Base-by-base conservation (phyloP, 2,888 invertebrate genomes). In the Xylophagus ater region DNA sequence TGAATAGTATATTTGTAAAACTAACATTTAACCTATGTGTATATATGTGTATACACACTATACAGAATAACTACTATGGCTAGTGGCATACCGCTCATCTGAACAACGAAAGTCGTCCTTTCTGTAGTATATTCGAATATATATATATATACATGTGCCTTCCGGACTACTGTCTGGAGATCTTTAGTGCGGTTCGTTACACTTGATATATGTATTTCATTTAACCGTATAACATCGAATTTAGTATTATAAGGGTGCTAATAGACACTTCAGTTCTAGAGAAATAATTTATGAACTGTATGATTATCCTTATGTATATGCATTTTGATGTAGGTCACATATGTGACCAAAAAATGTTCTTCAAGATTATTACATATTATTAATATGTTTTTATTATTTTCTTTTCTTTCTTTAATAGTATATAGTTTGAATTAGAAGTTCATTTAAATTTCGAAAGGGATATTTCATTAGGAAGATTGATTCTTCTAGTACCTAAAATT, bases 161-260 rank as follows among this genome's bases (percentile, higher is more conserved):
- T 31, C 31, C 21, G 37, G 37, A 21, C 30, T 23, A 37, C 30
- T 31, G 40, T 34, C 49, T 47, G 47, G 45, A 47, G 47, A 49
- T 50, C 43, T 49, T 49, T 49, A 47, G 47, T 49, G 50, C 42
- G 50, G 50, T 50, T 50, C 50, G 50, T 50, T 50, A 50, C 47
- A 47, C 50, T 50, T 50, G 50, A 50, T 49, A 49, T 50, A 50
- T 48, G 50, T 43, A 49, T 48, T 50, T 50, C 49, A 50, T 50
- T 49, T 50, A 47, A 47, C 47, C 45, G 44, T 48, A 34, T 34
- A 34, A 34, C 34, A 40, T 34, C 24, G 34, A 52, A 49, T 56
- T 51, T 53, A 53, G 55, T 55, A 57, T 53, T 51, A 52, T 51
- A 53, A 56, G 59, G 55, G 59, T 55, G 57, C 58, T 59, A 59